A percentile compares a stretch with the other conserved stretches of the same genome.
These are phyloP conservation scores for Nasonia giraulti DNA, from an alignment of 1,140 invertebrate genomes.

Conservation along the genomic window DNA sequence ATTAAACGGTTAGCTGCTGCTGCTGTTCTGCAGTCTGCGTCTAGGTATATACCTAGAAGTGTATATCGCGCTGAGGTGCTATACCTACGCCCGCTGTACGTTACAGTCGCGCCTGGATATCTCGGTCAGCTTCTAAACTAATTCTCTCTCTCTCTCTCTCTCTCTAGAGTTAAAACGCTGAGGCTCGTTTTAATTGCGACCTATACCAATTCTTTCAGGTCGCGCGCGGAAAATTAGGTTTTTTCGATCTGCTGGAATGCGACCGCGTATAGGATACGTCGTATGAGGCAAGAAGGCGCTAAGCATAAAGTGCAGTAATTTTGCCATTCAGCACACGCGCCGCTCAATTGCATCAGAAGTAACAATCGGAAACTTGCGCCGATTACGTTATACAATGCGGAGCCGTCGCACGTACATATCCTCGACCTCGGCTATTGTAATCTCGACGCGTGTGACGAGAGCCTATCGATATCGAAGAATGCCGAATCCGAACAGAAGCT, in stretches of 20 bases:
- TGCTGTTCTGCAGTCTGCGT: neutral
- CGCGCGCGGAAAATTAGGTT: no score
- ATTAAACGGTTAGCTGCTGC: no score
- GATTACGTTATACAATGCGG: constrained; percentile 4
- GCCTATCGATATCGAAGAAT: no score
- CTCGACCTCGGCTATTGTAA: neutral
- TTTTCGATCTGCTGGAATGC: no score
- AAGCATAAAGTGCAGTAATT: neutral
- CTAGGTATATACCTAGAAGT: no score
- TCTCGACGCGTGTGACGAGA: no score
- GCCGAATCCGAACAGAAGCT: no score
- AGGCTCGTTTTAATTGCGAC: no score
- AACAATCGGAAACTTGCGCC: neutral
- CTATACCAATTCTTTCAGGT: no score
- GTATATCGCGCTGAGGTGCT: neutral
- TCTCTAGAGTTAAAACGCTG: neutral
- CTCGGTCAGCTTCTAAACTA: neutral
- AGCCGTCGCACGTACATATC: no score
- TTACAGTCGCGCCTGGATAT: neutral
- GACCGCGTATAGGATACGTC: no score
- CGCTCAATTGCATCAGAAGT: constrained; percentile 22
- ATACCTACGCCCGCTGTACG: neutral
- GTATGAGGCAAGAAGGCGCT: no score
- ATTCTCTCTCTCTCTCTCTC: neutral
- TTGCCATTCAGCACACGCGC: constrained; percentile 15